phyloP scores from a whole-genome alignment of 1,140 invertebrate genomes.

The Chionoecetes opilio region DNA sequence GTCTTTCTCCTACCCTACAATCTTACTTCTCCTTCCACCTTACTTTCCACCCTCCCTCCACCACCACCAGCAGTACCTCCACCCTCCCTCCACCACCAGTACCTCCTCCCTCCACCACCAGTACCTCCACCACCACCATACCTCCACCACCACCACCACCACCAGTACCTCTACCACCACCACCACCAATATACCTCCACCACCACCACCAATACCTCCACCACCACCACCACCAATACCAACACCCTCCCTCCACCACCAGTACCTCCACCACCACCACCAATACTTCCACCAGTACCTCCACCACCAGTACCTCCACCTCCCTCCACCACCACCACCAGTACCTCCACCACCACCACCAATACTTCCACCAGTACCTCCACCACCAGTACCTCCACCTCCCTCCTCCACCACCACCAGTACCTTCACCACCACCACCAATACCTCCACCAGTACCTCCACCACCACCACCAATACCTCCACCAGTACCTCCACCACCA shows the following conservation, averaged over 20 bases:
- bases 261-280: not conserved
- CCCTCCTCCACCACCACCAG: no score
- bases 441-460: not conserved
- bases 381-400: no score
- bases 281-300: not conserved
- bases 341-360: no score
- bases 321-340: not conserved
- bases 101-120: not conserved
- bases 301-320: not conserved
- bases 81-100: not conserved
- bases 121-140: not conserved
- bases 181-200: not conserved
- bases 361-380: no score
- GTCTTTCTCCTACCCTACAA: constrained; percentile 8
- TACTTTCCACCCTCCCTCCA: not conserved
- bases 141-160: not conserved
- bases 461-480: no score
- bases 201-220: not conserved
- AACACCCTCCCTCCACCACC: not conserved
- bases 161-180: not conserved
- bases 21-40: constrained; percentile 8
- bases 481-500: not conserved
- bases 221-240: not conserved
- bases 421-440: no score
- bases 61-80: no score